Evolutionary conservation across 2,888 invertebrate genomes (phyloP), one percentile per base, ranked within the genome.

Genomic region (Thereva unica): DNA sequence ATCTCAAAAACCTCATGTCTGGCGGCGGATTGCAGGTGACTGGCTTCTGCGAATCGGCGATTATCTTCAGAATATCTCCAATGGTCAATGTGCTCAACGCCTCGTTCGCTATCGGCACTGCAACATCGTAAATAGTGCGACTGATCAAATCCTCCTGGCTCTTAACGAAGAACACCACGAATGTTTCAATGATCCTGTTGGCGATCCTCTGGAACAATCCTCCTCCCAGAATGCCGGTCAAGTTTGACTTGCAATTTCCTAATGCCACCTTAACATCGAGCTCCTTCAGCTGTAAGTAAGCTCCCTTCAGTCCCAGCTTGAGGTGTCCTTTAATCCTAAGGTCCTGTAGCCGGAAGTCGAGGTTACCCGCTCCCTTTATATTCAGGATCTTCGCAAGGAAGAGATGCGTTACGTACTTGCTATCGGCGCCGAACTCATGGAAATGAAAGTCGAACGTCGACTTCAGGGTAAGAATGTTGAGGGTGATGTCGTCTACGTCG

Each of bases 401-500:
- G 34, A 63, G 67, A 12, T 75, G 68, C 4, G 78, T 63, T 40
- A 73, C 72, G 63, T 77, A 78, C n/a, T 74, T n/a, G 35, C 76
- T 72, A 4, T 67, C 69, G 0, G 76, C 10, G 3, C 68, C 57
- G 4, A 79, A 66, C 4, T 74, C 69, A 2, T 73, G 74, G 44
- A 78, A 78, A 6, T 68, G 74, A 0, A 79, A 71, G 45, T 78
- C 77, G 45, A 75, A 78, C 5, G 72, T 74, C 4, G 76, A 64
- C 40, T 73, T 77, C 5, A 75, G 73, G 0, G 74, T 61, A 0
- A 75, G 10, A 49, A 75, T 74, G 65, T 68, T 75, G 72, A 75
- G 77, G 37, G 72, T 70, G 3, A 79, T 71, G 38, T 71, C 66
- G 2, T 67, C 66, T 5, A 78, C 72, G 40, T 78, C 75, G 55